Percentiles rank a stretch among this genome's conserved stretches.
Evolutionary conservation across 35 echinoderm and acorn worm genomes (phyloP).

Genomic region (Ptychodera flava): DNA sequence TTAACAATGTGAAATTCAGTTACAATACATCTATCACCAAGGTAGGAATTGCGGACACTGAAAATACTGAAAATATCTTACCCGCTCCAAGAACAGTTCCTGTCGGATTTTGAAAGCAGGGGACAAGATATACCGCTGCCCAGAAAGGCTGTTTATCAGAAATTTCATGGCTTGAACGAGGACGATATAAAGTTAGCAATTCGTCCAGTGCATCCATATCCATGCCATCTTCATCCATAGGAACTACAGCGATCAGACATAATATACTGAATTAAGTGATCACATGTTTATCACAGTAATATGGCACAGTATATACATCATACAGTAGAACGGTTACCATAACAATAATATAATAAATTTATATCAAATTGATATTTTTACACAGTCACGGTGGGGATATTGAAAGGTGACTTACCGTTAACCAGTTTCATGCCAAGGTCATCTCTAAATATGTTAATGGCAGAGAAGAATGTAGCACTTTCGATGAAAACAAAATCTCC

Average conservation of each 20-base stretch:
- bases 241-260: constrained; percentile 41
- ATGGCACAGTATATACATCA: no score
- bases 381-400: no score
- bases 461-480: constrained; percentile 53
- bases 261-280: no score
- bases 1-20: no score
- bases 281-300: no score
- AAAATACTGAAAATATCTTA: no score
- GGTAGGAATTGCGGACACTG: no score
- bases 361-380: no score
- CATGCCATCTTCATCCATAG: constrained; percentile 55
- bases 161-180: constrained; percentile 4
- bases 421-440: constrained; percentile 6
- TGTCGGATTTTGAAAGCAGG: constrained; percentile 65
- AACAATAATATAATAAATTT: no score
- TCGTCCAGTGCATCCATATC: constrained; percentile 29
- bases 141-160: constrained; percentile 22
- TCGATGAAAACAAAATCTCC: constrained; percentile 72
- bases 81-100: no score
- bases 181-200: constrained; percentile 22
- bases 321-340: no score
- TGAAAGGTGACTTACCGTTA: neutral
- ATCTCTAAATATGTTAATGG: constrained; percentile 25
- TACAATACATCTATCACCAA: no score
- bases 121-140: constrained; percentile 44